A percentile compares a stretch with the other conserved stretches of the same genome.
phyloP scores from a whole-genome alignment of 2,888 invertebrate species.

The Ophion slaviceki region DNA sequence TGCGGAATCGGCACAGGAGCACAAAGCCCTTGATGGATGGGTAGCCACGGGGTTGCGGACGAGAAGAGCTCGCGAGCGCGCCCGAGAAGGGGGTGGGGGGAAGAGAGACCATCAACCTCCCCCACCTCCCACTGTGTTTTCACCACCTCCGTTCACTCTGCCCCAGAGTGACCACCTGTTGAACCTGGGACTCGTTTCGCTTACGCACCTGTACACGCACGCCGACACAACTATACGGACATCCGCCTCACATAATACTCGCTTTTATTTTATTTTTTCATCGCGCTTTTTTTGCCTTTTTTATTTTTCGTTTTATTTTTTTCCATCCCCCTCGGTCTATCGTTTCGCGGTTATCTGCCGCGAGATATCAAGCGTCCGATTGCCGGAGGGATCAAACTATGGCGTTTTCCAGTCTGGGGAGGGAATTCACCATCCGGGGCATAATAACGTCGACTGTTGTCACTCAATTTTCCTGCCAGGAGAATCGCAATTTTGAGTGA shows the following conservation, averaged over 20 bases:
- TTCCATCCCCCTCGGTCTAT: conserved; percentile 43
- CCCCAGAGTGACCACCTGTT: conserved; percentile 82
- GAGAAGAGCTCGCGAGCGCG: conserved; percentile 42
- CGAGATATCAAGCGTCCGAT: conserved; percentile 36
- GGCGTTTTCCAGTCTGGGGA: not conserved
- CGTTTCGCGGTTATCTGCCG: conserved; percentile 36
- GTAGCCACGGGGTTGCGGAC: conserved; percentile 79
- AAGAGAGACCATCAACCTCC: conserved; percentile 51
- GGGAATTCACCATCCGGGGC: not conserved
- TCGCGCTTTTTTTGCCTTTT: conserved; percentile 1
- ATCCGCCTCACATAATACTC: conserved; percentile 76
- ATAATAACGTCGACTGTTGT: conserved; percentile 1
- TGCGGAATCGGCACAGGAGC: conserved; percentile 69
- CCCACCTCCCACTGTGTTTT: conserved; percentile 72
- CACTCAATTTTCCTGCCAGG: not conserved
- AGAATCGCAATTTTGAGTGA: not conserved
- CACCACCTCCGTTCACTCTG: conserved; percentile 55
- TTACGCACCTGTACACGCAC: conserved; percentile 81
- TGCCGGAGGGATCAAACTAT: conserved; percentile 9
- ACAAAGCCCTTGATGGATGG: conserved; percentile 83
- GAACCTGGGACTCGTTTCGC: conserved; percentile 71
- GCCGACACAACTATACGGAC: conserved; percentile 67
- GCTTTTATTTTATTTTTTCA: conserved; percentile 69
- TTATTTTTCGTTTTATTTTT: conserved; percentile 4
- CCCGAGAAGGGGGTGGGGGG: not conserved